Evolutionary conservation across 2,113 vertebrate species (phyloP).

Genomic region (Cryptotis parvus): DNA sequence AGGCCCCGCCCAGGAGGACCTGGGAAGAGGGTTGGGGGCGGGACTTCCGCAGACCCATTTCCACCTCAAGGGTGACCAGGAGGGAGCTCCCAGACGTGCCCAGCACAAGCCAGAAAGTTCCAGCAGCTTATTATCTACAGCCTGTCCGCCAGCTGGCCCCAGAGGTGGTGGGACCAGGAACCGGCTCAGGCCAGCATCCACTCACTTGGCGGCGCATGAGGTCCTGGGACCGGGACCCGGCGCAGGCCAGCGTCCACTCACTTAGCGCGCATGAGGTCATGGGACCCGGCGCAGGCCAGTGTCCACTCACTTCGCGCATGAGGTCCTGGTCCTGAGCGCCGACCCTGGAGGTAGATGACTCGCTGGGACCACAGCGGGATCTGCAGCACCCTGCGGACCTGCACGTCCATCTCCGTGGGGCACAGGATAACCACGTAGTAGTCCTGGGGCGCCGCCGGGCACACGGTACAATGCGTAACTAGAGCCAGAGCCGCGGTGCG

Average conservation of each 20-base stretch:
- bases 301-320: slow-evolving; percentile 95
- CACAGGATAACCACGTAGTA: slow-evolving; percentile 98
- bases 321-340: slow-evolving; percentile 97
- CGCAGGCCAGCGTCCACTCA: slow-evolving; percentile 85
- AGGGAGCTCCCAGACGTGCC: rapidly evolving
- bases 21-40: rapidly evolving
- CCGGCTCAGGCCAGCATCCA: neutral
- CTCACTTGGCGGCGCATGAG: neutral
- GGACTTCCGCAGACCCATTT: neutral
- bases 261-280: slow-evolving; percentile 98
- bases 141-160: neutral
- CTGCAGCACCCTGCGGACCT: slow-evolving; percentile 96
- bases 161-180: neutral
- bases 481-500: no score
- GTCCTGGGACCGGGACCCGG: neutral
- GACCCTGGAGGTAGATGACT: slow-evolving; percentile 99
- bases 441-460: no score
- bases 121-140: neutral
- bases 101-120: slow-evolving; percentile 15
- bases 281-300: no score
- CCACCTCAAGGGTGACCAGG: rapidly evolving
- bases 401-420: slow-evolving; percentile 96
- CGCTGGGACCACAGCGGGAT: slow-evolving; percentile 98
- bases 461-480: no score
- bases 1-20: no score